A percentile compares a stretch with the other conserved stretches of the same genome.
Conservation (phyloP, 2,113 vertebrate genomes). For the Lamprologus ornatipinnis region DNA sequence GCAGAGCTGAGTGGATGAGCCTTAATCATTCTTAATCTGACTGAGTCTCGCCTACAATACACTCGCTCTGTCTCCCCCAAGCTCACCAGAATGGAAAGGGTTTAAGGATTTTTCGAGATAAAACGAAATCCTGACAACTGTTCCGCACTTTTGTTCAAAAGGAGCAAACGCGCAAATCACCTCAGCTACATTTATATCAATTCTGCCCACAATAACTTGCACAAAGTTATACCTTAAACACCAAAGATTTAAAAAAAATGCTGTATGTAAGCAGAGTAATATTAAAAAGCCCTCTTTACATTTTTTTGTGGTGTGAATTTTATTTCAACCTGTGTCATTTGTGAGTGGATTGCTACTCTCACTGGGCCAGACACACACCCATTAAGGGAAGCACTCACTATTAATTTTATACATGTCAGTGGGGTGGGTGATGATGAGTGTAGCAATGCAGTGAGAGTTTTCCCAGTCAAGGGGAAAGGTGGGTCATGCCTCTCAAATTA, state of each 20-base stretch:
- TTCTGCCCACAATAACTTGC: not conserved
- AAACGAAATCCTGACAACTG: constrained; percentile 17
- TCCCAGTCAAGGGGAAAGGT: not conserved
- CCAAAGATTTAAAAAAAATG: not conserved
- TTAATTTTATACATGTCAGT: constrained; percentile 2
- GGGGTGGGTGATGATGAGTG: not conserved
- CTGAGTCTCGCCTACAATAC: constrained; percentile 12
- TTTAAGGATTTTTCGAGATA: constrained; percentile 19
- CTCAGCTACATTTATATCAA: not conserved
- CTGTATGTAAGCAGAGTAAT: not conserved
- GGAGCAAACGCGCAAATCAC: not conserved
- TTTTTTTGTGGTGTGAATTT: not conserved
- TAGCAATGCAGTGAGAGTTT: not conserved
- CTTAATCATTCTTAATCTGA: constrained; percentile 47
- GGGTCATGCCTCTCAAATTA: not conserved
- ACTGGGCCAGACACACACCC: not conserved
- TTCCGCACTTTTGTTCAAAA: not conserved
- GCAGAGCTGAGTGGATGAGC: constrained; percentile 9
- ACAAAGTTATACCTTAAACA: not conserved
- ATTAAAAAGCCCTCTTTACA: not conserved
- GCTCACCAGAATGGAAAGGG: constrained; percentile 1
- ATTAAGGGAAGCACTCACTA: not conserved
- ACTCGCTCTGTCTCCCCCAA: not conserved
- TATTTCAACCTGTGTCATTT: not conserved
- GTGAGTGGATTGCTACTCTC: not conserved